Base-by-base conservation (phyloP, 2,888 invertebrate genomes). In the Druceiella hillmani region DNA sequence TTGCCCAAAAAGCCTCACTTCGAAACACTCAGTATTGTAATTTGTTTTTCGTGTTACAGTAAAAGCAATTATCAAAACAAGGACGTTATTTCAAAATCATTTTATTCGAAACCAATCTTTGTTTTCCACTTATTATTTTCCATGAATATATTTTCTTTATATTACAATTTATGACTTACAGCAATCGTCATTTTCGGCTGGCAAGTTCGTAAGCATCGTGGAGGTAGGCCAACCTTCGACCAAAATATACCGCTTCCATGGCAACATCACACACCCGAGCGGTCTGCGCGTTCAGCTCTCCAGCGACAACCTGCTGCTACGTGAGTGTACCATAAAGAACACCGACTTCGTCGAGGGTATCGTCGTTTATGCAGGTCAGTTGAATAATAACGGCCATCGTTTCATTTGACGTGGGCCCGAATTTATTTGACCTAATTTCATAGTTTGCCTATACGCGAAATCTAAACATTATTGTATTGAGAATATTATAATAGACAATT, bases 311-410 rank as follows among this genome's bases (percentile, higher is more conserved):
- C 78, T 98, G 48, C 70, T 98, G 50, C 78, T 98, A 44, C 75
- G 97, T 55, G 97, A 95, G 59, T 97, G 95, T 63, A 79, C 88
- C 48, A 76, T 98, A 52, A 92, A 95, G 69, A 98, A 98, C 64
- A 97, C 98, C 6, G 94, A 95, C 63, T 97, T 79, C 61, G 81
- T 97, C 25, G 97, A 97, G 62, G 98, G 97, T 39, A 86, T 98
- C 57, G 93, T 97, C 32, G 87, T 98, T 36, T 98, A 98, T 74
- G 93, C 92, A 48, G 87, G 81, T 78, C 59, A 57, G 54, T 41
- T 34, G n/a, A 22, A 22, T 7, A 22, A 29, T 26, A 27, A 26
- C 2, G 6, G 9, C 20, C 7, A 22, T 32, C 7, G 32, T 9
- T 9, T n/a, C 20, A 20, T n/a, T 32, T 5, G n/a, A 9, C 7